A percentile compares a stretch with the other conserved stretches of the same genome.
phyloP scores from a whole-genome alignment of 2,888 invertebrate genomes.

The Hyposoter dolosus region DNA sequence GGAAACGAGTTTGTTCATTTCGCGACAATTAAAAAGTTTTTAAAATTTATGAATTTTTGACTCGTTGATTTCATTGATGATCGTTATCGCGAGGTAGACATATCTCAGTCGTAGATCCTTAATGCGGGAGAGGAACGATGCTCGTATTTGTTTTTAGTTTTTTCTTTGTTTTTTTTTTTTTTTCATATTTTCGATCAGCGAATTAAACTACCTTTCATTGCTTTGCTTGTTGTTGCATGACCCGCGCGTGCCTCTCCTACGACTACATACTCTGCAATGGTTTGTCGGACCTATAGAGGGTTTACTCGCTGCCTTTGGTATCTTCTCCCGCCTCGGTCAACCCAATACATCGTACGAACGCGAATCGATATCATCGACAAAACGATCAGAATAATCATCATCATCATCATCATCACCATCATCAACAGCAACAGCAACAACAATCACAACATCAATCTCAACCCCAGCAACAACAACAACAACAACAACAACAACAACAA shows the following conservation, averaged over 20 bases:
- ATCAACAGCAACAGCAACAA: conserved; percentile 73
- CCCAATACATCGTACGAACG: conserved; percentile 82
- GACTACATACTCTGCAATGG: conserved; percentile 72
- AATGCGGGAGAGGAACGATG: neutral
- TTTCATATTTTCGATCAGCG: neutral
- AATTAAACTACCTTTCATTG: conserved; percentile 77
- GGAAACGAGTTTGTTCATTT: neutral
- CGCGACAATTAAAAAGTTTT: neutral
- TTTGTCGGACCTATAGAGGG: conserved; percentile 81
- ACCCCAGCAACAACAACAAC: conserved; percentile 70
- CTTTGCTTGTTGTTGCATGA: conserved; percentile 85
- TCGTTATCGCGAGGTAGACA: neutral
- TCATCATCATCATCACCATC: conserved; percentile 78
- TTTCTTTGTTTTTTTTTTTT: neutral
- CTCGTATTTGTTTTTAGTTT: neutral
- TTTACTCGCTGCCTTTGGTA: conserved; percentile 85
- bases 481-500: conserved; percentile 75
- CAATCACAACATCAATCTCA: conserved; percentile 71
- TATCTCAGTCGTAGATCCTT: neutral
- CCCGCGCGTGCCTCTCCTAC: conserved; percentile 74
- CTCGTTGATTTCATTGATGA: too few species aligned
- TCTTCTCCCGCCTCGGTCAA: conserved; percentile 78
- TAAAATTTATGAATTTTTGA: neutral
- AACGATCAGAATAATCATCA: conserved; percentile 80
- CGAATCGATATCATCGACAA: conserved; percentile 83